Percentiles rank a stretch among this genome's conserved stretches.
phyloP scores from a whole-genome alignment of 2,113 vertebrate species.

The Chionis minor region DNA sequence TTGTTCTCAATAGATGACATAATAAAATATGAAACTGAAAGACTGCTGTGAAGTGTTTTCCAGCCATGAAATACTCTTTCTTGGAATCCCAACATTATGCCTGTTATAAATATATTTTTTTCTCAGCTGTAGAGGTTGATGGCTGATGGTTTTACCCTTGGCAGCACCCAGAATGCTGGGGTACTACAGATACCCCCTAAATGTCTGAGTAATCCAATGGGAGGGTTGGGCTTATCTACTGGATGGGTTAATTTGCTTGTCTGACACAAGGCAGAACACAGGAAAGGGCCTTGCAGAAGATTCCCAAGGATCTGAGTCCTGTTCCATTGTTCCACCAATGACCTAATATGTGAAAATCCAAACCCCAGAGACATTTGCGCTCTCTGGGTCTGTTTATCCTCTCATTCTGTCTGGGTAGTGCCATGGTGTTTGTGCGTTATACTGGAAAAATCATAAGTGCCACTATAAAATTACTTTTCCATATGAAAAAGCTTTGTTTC shows the following conservation, averaged over 20 bases:
- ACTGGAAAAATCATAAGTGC: neutral
- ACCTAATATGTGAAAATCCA: neutral
- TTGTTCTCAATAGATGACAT: constrained; percentile 26
- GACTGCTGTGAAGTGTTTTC: constrained; percentile 6
- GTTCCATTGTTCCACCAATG: neutral
- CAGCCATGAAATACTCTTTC: neutral
- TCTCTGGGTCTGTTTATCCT: neutral
- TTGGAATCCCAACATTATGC: neutral
- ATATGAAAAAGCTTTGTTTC: neutral
- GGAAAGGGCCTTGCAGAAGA: neutral
- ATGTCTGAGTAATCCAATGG: neutral
- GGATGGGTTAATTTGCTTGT: neutral
- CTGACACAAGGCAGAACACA: neutral
- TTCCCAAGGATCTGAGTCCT: neutral
- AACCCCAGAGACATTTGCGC: neutral
- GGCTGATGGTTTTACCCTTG: neutral
- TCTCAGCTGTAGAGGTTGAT: neutral
- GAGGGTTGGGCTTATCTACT: neutral
- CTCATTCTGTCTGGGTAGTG: neutral
- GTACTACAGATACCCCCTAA: neutral
- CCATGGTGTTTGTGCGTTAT: neutral
- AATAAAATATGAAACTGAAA: constrained; percentile 9
- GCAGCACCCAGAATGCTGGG: neutral
- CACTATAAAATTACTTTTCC: neutral
- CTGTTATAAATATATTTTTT: neutral